These are phyloP conservation scores for Lepeophtheirus salmonis DNA, from an alignment of 1,140 invertebrate species.

Conservation along the genomic window DNA sequence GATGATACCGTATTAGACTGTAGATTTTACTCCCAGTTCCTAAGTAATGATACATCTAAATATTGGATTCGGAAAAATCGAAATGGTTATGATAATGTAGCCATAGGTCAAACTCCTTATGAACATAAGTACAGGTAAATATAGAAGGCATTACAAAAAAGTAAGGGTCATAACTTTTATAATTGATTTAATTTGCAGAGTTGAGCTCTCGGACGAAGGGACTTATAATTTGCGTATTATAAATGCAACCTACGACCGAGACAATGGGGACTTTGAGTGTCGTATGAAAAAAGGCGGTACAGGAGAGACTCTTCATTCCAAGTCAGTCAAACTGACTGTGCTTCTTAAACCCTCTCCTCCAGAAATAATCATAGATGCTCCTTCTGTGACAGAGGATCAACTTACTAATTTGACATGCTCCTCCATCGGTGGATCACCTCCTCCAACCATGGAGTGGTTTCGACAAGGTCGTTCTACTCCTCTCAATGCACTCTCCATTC, in stretches of 20 bases:
- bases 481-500: constrained; percentile 42
- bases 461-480: constrained; percentile 32
- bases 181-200: constrained; percentile 36
- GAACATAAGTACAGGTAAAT: constrained; percentile 13
- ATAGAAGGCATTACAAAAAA: background rate
- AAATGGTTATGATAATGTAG: constrained; percentile 17
- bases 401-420: constrained; percentile 46
- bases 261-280: constrained; percentile 79
- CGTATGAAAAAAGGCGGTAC: constrained; percentile 61
- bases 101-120: constrained; percentile 17
- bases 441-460: constrained; percentile 49
- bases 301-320: constrained; percentile 57
- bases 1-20: constrained; percentile 6
- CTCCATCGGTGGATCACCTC: constrained; percentile 64
- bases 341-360: constrained; percentile 60
- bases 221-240: constrained; percentile 63
- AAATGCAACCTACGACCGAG: constrained; percentile 47
- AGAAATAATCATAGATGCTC: constrained; percentile 43
- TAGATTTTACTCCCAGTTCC: constrained; percentile 9
- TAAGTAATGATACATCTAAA: constrained; percentile 10
- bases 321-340: constrained; percentile 61
- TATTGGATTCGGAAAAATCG: constrained; percentile 18
- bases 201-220: constrained; percentile 52
- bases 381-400: constrained; percentile 55
- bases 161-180: background rate